These are phyloP conservation scores for Salarias fasciatus DNA, from an alignment of 2,797 vertebrate species.

Conservation along the genomic window DNA sequence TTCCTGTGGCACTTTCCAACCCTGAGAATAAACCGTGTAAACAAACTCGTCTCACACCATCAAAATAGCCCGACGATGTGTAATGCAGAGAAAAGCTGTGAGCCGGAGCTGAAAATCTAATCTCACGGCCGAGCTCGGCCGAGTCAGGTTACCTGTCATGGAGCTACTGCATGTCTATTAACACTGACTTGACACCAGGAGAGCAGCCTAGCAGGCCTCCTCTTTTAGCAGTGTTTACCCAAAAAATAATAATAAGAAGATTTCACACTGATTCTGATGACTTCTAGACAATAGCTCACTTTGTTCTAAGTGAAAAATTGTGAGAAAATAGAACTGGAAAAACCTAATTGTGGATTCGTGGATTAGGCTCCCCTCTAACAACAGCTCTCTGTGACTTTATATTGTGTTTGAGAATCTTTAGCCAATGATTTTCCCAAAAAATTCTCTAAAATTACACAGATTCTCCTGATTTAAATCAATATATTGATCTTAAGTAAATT, in stretches of 20 bases:
- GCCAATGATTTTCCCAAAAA: too few species aligned
- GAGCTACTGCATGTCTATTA: constrained; percentile 79
- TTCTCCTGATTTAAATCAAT: too few species aligned
- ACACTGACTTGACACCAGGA: constrained; percentile 57
- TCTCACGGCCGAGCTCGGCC: constrained; percentile 52
- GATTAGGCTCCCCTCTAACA: too few species aligned
- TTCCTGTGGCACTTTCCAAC: constrained; percentile 64
- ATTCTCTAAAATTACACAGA: too few species aligned
- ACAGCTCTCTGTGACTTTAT: too few species aligned
- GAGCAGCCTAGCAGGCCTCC: constrained; percentile 14
- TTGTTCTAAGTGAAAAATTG: too few species aligned
- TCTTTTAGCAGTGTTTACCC: constrained; percentile 31
- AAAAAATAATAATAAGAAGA: constrained; percentile 29
- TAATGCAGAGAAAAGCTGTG: constrained; percentile 75
- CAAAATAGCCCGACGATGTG: constrained; percentile 77
- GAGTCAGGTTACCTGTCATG: constrained; percentile 77
- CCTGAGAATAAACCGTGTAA: constrained; percentile 76
- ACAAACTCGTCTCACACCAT: constrained; percentile 74
- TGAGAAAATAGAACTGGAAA: too few species aligned
- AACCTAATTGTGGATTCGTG: too few species aligned
- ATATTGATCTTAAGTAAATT: too few species aligned
- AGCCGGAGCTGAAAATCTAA: constrained; percentile 63
- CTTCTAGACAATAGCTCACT: too few species aligned
- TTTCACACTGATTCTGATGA: not conserved
- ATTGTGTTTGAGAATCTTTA: too few species aligned